These are phyloP conservation scores for Cettia cetti DNA, from an alignment of 2,113 vertebrate species.

Conservation along the genomic window DNA sequence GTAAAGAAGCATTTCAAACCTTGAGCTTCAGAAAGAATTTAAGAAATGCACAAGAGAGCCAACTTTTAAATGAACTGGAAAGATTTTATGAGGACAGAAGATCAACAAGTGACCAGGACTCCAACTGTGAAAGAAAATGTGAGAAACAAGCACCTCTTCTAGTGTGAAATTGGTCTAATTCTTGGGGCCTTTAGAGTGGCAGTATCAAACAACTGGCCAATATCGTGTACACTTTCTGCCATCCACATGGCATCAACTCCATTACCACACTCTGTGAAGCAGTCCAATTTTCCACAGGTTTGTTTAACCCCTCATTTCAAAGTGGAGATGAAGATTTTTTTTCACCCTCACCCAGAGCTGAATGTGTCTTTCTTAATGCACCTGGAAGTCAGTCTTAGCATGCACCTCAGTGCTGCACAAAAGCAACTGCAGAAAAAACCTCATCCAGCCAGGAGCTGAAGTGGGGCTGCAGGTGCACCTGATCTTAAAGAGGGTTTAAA, in stretches of 20 bases:
- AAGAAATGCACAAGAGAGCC: conserved; percentile 63
- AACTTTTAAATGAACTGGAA: conserved; percentile 70
- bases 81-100: conserved; percentile 63
- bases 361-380: neutral
- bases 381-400: neutral
- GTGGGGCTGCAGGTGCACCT: neutral
- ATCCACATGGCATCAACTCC: conserved; percentile 11
- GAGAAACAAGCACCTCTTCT: conserved; percentile 52
- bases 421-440: neutral
- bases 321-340: neutral
- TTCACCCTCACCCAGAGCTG: neutral
- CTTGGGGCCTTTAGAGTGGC: conserved; percentile 46
- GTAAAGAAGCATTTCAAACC: conserved; percentile 33
- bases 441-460: neutral
- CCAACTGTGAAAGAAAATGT: conserved; percentile 67
- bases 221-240: conserved; percentile 5
- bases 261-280: conserved; percentile 53
- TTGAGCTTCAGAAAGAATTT: conserved; percentile 37
- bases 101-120: conserved; percentile 58
- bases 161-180: conserved; percentile 64
- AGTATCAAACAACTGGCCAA: conserved; percentile 54
- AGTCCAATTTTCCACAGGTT: conserved; percentile 5
- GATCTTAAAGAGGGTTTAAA: neutral
- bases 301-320: conserved; percentile 34
- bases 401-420: neutral